phyloP scores from a whole-genome alignment of 1,140 invertebrate species.

The Magallana angulata region DNA sequence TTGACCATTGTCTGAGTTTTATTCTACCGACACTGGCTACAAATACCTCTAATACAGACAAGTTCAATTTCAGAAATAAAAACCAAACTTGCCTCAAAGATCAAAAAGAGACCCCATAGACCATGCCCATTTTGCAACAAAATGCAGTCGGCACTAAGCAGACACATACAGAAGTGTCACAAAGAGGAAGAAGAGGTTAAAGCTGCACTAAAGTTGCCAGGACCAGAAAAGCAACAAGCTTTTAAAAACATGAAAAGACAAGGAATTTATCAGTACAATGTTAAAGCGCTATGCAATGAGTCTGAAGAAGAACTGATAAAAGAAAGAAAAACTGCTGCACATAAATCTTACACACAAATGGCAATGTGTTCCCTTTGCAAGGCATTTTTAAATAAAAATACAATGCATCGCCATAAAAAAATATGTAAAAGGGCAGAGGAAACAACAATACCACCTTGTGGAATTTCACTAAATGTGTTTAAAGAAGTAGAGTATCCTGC shows the following conservation, averaged over 20 bases:
- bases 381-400: neutral
- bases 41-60: too few species aligned
- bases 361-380: constrained; percentile 41
- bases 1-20: too few species aligned
- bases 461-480: neutral
- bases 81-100: neutral
- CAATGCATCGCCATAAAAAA: constrained; percentile 15
- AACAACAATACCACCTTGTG: neutral
- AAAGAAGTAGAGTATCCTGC: neutral
- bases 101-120: neutral
- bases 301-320: neutral
- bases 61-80: neutral
- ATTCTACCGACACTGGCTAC: too few species aligned
- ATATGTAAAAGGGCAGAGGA: constrained; percentile 9
- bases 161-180: constrained; percentile 13
- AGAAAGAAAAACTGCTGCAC: neutral
- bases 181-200: neutral
- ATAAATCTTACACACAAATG: neutral
- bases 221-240: neutral
- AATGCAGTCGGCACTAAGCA: neutral
- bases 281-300: neutral
- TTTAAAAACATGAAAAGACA: constrained; percentile 41
- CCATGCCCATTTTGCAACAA: constrained; percentile 2
- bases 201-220: constrained; percentile 10
- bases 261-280: constrained; percentile 36